Conservation (phyloP, 1,140 invertebrate species). For the Bacillus rossius region DNA sequence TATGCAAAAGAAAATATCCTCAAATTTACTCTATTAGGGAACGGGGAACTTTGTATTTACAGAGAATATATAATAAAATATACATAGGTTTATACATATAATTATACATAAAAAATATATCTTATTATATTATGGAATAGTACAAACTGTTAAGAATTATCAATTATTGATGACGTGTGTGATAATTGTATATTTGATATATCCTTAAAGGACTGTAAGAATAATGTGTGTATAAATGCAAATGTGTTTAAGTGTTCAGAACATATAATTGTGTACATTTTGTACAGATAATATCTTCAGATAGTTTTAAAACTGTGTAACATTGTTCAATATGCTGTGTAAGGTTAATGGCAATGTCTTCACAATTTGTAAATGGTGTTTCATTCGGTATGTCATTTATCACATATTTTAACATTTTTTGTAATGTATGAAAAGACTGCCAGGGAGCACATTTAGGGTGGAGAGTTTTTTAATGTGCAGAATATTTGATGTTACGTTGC, state of each 20-base stretch:
- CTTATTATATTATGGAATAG: conserved; percentile 16
- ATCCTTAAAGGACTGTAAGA: conserved; percentile 5
- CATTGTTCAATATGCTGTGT: conserved; percentile 8
- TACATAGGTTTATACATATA: conserved; percentile 19
- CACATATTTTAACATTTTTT: conserved; percentile 14
- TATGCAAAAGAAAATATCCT: too few species aligned
- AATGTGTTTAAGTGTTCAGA: conserved; percentile 8
- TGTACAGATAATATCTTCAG: conserved; percentile 16
- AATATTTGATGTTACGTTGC: not conserved
- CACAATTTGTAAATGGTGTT: conserved; percentile 2
- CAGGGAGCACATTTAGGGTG: not conserved
- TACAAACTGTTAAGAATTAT: conserved; percentile 15
- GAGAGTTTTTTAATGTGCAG: conserved; percentile 1
- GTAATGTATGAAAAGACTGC: conserved; percentile 4
- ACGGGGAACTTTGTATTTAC: conserved; percentile 13
- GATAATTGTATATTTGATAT: not conserved
- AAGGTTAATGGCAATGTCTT: conserved; percentile 10
- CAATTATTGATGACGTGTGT: conserved; percentile 2
- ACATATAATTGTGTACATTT: conserved; percentile 18
- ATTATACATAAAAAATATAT: conserved; percentile 9
- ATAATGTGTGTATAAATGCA: conserved; percentile 11
- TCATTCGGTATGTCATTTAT: not conserved
- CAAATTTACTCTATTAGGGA: conserved; percentile 2
- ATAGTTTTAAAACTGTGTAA: conserved; percentile 18
- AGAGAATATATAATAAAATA: conserved; percentile 8